phyloP scores from a whole-genome alignment of 2,888 invertebrate species.

The Schizaphis graminum region DNA sequence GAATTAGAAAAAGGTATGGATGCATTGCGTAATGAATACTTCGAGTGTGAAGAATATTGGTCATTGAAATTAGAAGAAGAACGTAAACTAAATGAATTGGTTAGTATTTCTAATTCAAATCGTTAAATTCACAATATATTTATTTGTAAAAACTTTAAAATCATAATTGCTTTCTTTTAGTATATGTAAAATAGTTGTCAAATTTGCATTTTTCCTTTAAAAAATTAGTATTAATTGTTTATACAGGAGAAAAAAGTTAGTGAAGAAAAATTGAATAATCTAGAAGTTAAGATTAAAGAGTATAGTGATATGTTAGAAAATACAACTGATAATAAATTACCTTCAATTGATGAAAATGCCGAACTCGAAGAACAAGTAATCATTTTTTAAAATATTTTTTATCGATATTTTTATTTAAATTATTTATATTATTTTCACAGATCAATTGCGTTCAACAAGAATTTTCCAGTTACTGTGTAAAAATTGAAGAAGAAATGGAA shows the following conservation, averaged over 20 bases:
- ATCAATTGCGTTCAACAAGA: slow-evolving; percentile 58
- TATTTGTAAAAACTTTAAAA: not conserved
- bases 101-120: slow-evolving; percentile 40
- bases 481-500: slow-evolving; percentile 49
- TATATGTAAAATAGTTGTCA: not conserved
- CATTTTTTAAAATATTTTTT: not conserved
- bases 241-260: slow-evolving; percentile 80
- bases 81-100: slow-evolving; percentile 77
- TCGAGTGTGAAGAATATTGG: slow-evolving; percentile 91
- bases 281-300: slow-evolving; percentile 82
- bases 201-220: not conserved
- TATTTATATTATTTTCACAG: not conserved
- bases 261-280: slow-evolving; percentile 82
- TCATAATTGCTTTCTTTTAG: not conserved
- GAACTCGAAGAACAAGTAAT: slow-evolving; percentile 77
- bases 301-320: slow-evolving; percentile 82
- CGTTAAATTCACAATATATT: not conserved
- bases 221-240: not conserved
- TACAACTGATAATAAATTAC: slow-evolving; percentile 73
- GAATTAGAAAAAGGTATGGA: slow-evolving; percentile 83
- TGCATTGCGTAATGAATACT: slow-evolving; percentile 82
- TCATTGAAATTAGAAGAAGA: slow-evolving; percentile 83
- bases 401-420: not conserved
- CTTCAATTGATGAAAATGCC: slow-evolving; percentile 83
- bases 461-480: slow-evolving; percentile 46